Evolutionary conservation across 2,888 invertebrate genomes (phyloP), one percentile per base, ranked within the genome.

Genomic region (Tachina fera): DNA sequence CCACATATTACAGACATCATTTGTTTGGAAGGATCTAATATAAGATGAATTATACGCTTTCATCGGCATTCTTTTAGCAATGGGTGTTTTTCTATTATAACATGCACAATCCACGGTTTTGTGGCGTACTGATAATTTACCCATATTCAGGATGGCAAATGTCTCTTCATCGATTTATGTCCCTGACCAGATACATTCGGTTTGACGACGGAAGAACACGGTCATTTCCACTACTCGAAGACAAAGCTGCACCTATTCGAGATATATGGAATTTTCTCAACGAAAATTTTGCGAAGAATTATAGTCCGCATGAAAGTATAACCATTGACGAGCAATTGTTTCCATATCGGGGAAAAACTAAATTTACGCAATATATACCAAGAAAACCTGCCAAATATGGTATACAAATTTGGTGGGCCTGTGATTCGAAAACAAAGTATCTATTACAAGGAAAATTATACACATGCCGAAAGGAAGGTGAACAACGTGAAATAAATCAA

Each of bases 201-300:
- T 90, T 90, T 85, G 89, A 90, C 82, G 87, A 89, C 82, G 76
- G 68, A 51, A 87, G 85, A 83, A 90, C 89, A 65, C 88, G 89
- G 31, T 31, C 70, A 47, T 45, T 49, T 31, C 71, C 77, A 71
- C 70, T 71, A 58, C 53, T 51, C 63, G 49, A 56, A 67, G 81
- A 84, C 65, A 81, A 75, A 80, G 84, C 84, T 41, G 81, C 76
- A 67, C 76, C 71, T 8, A 80, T 81, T 31, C 31, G 31, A 31
- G 31, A 31, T 67, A n/a, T 75, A 39, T 82, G 68, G 68, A 68
- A 76, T 63, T 56, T 60, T 56, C 67, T 68, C 31, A 31, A 31
- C 31, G 4, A 31, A 31, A 31, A 31, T 31, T 4, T 31, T 31
- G 31, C 72, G 51, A 77, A 68, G 51, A 76, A 76, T 43, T 75